Evolutionary conservation across 2,113 vertebrate species (phyloP), one percentile per base, ranked within the genome.

Genomic region (Nicator chloris): DNA sequence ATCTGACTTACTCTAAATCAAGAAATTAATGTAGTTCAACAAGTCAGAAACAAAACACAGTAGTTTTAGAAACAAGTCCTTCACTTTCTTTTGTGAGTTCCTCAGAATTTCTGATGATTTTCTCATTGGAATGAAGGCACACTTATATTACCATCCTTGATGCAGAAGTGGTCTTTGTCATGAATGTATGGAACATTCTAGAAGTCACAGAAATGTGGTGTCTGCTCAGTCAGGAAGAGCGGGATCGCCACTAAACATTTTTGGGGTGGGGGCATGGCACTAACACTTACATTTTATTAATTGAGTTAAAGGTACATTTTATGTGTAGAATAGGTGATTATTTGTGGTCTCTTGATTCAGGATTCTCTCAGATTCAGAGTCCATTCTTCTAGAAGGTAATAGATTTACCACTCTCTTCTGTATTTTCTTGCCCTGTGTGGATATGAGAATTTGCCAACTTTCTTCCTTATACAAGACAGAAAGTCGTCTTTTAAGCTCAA

Each of bases 221-320:
- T 81, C 15, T 69, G 27, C 21, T 92, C 30, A 14, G 14, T 30
- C 10, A 64, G 22, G 21, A 63, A 69, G 3, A 47, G 7, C 30
- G 56, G 27, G 7, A 13, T 31, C 11, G 75, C 12, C 5, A 28
- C 8, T 28, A 59, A 63, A 40, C 2, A 24, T 53, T 37, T 50
- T 17, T 11, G 7, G 2, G 3, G 4, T 40, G 10, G 2, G 27
- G 4, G 6, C 60, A 37, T 0, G 1, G 8, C 28, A 57, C 11
- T 47, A 66, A 50, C 3, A 5, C 3, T 71, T 7, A 31, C 2
- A 23, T 27, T 15, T 72, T 42, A 45, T 18, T 4, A 57, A 50
- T 60, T 50, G 16, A 21, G 16, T 23, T 66, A 16, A 15, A 63
- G 6, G 8, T 60, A 57, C 1, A 10, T 59, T 82, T 54, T 50